A percentile compares a stretch with the other conserved stretches of the same genome.
phyloP scores from a whole-genome alignment of 1,140 invertebrate genomes.

The Brachionus rotundiformis region DNA sequence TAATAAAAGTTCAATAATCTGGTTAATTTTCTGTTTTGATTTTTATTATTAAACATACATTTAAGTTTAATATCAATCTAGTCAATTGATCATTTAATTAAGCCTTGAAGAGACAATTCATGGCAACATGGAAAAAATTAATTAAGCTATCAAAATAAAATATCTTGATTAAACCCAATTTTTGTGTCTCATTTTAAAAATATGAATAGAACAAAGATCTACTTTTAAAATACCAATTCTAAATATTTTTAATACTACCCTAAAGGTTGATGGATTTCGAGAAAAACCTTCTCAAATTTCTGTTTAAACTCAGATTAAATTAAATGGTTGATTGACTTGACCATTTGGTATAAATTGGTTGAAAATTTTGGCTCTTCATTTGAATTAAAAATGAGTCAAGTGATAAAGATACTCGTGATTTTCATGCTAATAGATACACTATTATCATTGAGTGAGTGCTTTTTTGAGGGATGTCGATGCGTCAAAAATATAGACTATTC shows the following conservation, averaged over 20 bases:
- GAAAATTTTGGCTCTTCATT: not conserved
- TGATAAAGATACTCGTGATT: not conserved
- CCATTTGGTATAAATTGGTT: not conserved
- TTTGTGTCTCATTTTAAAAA: not conserved
- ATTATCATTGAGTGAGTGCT: not conserved
- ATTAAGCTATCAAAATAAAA: not conserved
- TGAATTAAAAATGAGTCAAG: not conserved
- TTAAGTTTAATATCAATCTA: not conserved
- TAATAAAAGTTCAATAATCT: no score
- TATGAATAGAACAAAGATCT: not conserved
- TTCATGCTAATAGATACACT: not conserved
- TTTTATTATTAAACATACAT: no score
- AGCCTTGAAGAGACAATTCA: not conserved
- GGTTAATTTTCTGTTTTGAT: no score
- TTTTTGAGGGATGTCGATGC: conserved; percentile 29
- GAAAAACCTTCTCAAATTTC: not conserved
- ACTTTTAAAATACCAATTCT: not conserved
- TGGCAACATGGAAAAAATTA: not conserved
- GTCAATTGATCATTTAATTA: not conserved
- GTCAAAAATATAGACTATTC: conserved; percentile 11
- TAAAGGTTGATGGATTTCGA: not conserved
- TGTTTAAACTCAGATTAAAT: not conserved
- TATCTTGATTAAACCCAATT: not conserved
- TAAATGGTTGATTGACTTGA: not conserved
- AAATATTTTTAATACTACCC: not conserved